phyloP scores from a whole-genome alignment of 2,888 invertebrate species.

The Morpho achilles region DNA sequence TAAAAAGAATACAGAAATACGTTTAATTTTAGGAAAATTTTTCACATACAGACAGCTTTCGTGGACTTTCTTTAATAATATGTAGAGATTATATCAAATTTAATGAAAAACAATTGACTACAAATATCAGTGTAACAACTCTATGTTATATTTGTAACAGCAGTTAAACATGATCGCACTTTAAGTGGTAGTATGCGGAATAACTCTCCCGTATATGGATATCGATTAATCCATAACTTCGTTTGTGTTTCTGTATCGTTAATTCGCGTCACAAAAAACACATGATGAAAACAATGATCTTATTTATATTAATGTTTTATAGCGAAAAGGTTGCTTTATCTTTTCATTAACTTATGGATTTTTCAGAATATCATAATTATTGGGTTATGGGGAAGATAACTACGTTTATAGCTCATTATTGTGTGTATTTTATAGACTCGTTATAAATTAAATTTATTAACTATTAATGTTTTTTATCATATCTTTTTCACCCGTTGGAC shows the following conservation, averaged over 20 bases:
- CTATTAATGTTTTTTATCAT: too few species aligned
- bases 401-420: background rate
- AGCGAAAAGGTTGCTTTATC: background rate
- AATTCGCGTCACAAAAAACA: conserved; percentile 18
- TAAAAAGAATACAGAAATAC: too few species aligned
- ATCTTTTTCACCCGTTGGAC: too few species aligned
- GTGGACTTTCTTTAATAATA: too few species aligned
- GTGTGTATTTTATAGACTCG: background rate
- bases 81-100: too few species aligned
- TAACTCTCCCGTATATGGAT: conserved; percentile 43
- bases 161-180: conserved; percentile 37
- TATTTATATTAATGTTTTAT: conserved; percentile 12
- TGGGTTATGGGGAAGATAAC: background rate
- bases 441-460: too few species aligned
- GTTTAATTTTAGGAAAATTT: too few species aligned
- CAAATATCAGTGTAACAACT: conserved; percentile 33
- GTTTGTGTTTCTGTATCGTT: conserved; percentile 28
- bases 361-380: background rate
- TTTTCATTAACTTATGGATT: conserved; percentile 1
- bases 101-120: too few species aligned
- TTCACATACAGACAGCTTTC: too few species aligned
- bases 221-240: conserved; percentile 34
- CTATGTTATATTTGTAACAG: conserved; percentile 54
- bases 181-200: conserved; percentile 58
- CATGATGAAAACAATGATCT: conserved; percentile 5